Conservation (phyloP, 2,888 invertebrate genomes). For the Aethes cnicana region DNA sequence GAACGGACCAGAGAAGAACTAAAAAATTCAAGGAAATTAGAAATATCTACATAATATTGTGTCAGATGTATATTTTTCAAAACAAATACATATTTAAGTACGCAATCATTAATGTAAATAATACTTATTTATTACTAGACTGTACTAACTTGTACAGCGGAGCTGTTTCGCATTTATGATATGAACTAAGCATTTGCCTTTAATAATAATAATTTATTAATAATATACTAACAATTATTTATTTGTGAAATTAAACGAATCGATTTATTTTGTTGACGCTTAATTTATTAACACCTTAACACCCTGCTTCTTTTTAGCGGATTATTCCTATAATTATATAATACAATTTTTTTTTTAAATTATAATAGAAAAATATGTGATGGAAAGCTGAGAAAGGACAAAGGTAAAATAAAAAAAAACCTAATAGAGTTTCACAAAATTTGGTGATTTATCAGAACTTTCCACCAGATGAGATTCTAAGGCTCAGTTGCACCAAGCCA, state of each 20-base stretch:
- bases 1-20: no score
- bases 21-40: no score
- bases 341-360: no score
- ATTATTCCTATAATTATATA: no score
- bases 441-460: no score
- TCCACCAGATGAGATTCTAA: no score
- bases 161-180: conserved; percentile 74
- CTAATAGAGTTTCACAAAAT: no score
- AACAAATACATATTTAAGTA: conserved; percentile 39
- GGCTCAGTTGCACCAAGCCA: no score
- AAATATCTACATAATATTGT: neutral
- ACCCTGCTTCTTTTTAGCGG: no score
- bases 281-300: conserved; percentile 37
- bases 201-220: conserved; percentile 54
- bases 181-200: conserved; percentile 56
- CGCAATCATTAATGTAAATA: conserved; percentile 64
- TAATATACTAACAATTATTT: conserved; percentile 68
- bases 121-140: conserved; percentile 53
- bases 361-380: no score
- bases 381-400: no score
- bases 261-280: conserved; percentile 51
- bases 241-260: conserved; percentile 71
- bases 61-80: conserved; percentile 12
- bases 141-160: conserved; percentile 68
- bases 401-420: no score